Conservation (phyloP, 2,113 vertebrate species). For the Phylloscopus trochilus region DNA sequence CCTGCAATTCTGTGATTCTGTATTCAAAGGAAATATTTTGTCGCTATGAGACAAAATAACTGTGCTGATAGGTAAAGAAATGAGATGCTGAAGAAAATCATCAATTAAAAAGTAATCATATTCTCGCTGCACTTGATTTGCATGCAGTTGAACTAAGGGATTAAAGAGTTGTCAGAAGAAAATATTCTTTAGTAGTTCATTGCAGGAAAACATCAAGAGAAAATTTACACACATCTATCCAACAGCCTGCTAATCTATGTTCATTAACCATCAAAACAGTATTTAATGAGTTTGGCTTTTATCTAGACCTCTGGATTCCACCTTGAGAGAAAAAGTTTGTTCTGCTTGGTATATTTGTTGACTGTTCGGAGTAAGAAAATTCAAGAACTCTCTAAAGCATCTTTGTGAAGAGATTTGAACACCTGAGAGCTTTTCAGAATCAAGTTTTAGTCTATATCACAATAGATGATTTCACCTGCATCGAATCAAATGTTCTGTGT, state of each 20-base stretch:
- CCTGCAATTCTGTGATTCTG: neutral
- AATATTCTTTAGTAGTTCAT: neutral
- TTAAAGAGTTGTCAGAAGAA: slow-evolving; percentile 3
- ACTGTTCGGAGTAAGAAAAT: neutral
- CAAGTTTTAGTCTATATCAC: neutral
- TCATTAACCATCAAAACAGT: slow-evolving; percentile 15
- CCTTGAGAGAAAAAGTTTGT: neutral
- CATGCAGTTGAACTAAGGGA: neutral
- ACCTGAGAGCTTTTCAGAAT: neutral
- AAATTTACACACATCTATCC: neutral
- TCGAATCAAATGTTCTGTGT: neutral
- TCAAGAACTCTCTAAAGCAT: neutral
- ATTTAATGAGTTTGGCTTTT: slow-evolving; percentile 15
- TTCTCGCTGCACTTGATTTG: neutral
- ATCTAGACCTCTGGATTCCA: neutral
- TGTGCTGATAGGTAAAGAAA: neutral
- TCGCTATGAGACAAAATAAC: neutral
- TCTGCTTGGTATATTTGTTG: neutral
- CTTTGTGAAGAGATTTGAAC: neutral
- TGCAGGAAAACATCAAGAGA: slow-evolving; percentile 21
- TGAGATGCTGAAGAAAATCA: neutral
- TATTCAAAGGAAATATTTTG: neutral
- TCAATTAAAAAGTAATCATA: neutral
- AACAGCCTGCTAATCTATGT: neutral
- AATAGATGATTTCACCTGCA: neutral